Conservation (phyloP, 1,140 invertebrate species). For the Drosophila nikananu region DNA sequence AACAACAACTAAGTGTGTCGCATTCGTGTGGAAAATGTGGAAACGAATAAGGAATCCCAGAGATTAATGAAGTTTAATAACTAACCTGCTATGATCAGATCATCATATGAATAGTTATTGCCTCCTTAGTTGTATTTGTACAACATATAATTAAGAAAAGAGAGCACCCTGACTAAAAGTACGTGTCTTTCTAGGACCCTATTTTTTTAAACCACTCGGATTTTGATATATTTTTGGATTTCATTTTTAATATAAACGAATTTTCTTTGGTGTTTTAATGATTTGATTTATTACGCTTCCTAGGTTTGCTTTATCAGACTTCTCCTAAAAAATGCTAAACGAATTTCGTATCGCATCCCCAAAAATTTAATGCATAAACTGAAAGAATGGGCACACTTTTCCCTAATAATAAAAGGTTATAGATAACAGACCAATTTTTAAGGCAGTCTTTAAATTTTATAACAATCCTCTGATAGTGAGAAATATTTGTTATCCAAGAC, state of each 20-base stretch:
- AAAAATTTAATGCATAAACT: no score
- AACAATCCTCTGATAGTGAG: background rate
- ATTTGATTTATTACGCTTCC: background rate
- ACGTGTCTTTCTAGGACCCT: background rate
- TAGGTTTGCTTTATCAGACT: background rate
- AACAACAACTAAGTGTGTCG: constrained; percentile 20
- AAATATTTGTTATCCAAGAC: background rate
- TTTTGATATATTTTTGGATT: background rate
- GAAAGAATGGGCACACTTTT: no score
- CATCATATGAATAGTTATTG: no score
- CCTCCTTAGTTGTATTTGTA: background rate
- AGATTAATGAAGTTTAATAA: background rate
- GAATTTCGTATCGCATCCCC: no score
- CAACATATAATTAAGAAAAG: background rate
- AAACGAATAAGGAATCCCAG: background rate
- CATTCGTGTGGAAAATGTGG: constrained; percentile 23
- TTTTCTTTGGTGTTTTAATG: background rate
- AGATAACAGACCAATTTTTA: no score
- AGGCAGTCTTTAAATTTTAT: background rate
- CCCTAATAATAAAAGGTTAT: no score
- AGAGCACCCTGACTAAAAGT: background rate
- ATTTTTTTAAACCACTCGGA: background rate
- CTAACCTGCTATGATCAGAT: background rate
- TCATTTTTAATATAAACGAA: background rate
- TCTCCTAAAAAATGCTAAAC: no score